These are phyloP conservation scores for Leuciscus idus DNA, from an alignment of 2,113 vertebrate species.

Conservation along the genomic window DNA sequence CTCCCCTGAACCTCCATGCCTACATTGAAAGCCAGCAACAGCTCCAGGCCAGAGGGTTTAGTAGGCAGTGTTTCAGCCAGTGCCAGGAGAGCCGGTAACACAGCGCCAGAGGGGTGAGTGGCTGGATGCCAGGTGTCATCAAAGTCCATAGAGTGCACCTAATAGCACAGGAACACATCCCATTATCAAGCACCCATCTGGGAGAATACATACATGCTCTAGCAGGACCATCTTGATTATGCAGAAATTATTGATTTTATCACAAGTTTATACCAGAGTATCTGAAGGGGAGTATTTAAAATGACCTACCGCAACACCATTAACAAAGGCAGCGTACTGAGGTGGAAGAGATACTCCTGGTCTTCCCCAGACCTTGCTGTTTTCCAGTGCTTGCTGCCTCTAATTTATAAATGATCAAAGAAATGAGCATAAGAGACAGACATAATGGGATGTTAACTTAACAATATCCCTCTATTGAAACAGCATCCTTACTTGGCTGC, in stretches of 20 bases:
- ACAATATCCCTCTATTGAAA: neutral
- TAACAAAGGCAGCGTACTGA: constrained; percentile 87
- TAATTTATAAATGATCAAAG: constrained; percentile 54
- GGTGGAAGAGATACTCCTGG: constrained; percentile 78
- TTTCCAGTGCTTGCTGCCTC: constrained; percentile 77
- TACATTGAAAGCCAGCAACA: constrained; percentile 91
- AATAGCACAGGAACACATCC: neutral
- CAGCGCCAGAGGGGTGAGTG: constrained; percentile 92
- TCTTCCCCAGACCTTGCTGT: constrained; percentile 86
- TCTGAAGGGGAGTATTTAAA: neutral
- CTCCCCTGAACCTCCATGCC: constrained; percentile 92
- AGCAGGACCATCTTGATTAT: too few species aligned
- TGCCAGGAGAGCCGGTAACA: constrained; percentile 84
- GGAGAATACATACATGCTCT: neutral
- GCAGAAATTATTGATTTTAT: neutral
- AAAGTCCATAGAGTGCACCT: constrained; percentile 98
- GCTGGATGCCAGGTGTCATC: constrained; percentile 95
- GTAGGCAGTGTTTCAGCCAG: constrained; percentile 78
- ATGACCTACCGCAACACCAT: constrained; percentile 88
- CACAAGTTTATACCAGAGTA: neutral
- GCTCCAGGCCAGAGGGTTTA: constrained; percentile 82
- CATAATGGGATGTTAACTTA: neutral
- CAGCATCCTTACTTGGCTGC: constrained; percentile 81
- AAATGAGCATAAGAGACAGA: neutral
- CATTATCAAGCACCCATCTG: constrained; percentile 4